A percentile compares a stretch with the other conserved stretches of the same genome.
Evolutionary conservation across 2,113 vertebrate genomes (phyloP).

Genomic region (Furnarius figulus): DNA sequence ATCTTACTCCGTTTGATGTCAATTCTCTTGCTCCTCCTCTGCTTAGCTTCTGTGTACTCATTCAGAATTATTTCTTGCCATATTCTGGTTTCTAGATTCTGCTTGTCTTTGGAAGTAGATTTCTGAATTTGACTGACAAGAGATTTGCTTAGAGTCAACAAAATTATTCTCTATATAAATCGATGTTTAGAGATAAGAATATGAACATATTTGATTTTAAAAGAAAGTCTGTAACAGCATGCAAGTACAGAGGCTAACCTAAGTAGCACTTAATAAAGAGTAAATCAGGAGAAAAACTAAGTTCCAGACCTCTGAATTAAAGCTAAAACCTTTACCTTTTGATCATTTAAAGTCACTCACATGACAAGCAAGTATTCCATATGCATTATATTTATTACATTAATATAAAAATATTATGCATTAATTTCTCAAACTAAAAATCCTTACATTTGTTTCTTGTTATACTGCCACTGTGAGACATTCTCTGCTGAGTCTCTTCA

Average conservation of each 20-base stretch:
- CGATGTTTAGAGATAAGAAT: not conserved
- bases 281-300: not conserved
- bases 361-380: not conserved
- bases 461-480: not conserved
- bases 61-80: not conserved
- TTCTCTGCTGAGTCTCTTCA: not conserved
- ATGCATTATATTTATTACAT: not conserved
- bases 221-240: not conserved
- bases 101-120: constrained; percentile 4
- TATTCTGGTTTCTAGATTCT: not conserved
- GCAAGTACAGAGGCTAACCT: not conserved
- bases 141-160: constrained; percentile 36
- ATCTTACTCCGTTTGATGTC: constrained; percentile 53
- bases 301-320: not conserved
- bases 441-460: not conserved
- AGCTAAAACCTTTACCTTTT: not conserved
- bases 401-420: not conserved
- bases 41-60: not conserved
- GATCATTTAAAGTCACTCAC: not conserved
- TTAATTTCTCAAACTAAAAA: not conserved
- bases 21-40: constrained; percentile 42
- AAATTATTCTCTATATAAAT: not conserved
- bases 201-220: not conserved
- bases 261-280: not conserved
- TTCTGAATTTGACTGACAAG: constrained; percentile 30